These are phyloP conservation scores for Hippopotamyrus pictus DNA, from an alignment of 2,797 vertebrate genomes.

Conservation along the genomic window DNA sequence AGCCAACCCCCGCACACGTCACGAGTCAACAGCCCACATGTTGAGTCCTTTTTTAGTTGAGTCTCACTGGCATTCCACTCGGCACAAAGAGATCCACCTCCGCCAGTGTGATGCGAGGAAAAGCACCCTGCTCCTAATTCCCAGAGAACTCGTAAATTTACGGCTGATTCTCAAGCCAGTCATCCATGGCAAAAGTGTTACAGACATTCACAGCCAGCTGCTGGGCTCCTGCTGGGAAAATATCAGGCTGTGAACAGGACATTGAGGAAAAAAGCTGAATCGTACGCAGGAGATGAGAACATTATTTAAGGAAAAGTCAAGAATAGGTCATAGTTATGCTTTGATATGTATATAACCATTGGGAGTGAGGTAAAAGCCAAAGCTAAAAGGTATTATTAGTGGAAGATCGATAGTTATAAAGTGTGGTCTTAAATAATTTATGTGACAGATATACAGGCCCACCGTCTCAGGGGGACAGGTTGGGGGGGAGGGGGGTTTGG, in stretches of 20 bases:
- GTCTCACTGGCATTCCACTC: background rate
- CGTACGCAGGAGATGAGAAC: background rate
- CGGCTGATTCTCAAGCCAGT: background rate
- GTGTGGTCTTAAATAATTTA: background rate
- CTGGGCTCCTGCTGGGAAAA: background rate
- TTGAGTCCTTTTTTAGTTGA: background rate
- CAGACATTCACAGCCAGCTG: background rate
- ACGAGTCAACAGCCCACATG: background rate
- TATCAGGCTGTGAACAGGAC: background rate
- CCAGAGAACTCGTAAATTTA: background rate
- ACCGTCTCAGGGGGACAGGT: background rate
- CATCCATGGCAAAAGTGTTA: conserved; percentile 1
- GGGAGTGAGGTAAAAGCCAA: background rate
- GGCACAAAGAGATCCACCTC: background rate
- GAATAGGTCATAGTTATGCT: background rate
- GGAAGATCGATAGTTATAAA: background rate
- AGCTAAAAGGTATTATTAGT: background rate
- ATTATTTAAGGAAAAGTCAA: background rate
- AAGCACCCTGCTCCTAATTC: background rate
- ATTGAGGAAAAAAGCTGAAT: background rate
- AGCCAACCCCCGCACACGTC: background rate
- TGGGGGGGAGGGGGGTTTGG: background rate
- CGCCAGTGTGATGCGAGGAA: background rate
- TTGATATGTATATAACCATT: background rate
- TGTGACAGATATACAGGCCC: background rate